These are phyloP conservation scores for Pygoscelis antarcticus DNA, from an alignment of 2,113 vertebrate species.

Conservation along the genomic window DNA sequence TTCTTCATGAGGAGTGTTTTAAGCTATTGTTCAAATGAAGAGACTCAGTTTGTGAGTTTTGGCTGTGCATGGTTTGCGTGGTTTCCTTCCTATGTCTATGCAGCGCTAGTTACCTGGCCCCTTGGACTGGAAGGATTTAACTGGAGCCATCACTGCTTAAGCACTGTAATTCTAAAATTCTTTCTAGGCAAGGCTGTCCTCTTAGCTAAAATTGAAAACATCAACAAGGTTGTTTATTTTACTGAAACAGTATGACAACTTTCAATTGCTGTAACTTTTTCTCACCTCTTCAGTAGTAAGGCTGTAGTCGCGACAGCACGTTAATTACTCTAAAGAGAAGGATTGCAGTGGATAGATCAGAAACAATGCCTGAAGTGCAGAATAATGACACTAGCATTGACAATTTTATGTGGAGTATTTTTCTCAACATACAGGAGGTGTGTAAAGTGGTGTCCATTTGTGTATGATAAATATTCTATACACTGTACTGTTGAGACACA, in stretches of 20 bases:
- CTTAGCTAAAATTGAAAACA: not conserved
- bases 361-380: not conserved
- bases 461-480: not conserved
- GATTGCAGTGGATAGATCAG: not conserved
- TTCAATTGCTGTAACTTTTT: not conserved
- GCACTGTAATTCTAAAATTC: not conserved
- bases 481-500: not conserved
- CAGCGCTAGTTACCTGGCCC: not conserved
- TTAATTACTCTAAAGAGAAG: not conserved
- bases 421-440: not conserved
- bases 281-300: not conserved
- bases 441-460: not conserved
- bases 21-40: not conserved
- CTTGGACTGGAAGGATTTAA: not conserved
- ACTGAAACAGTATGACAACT: not conserved
- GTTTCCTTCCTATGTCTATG: not conserved
- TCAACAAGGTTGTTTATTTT: not conserved
- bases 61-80: not conserved
- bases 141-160: not conserved
- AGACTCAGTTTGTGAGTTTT: not conserved
- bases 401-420: not conserved
- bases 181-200: not conserved
- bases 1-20: not conserved
- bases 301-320: not conserved
- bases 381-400: not conserved